Evolutionary conservation across 2,113 vertebrate genomes (phyloP).

Genomic region (Telmatochromis sp.): DNA sequence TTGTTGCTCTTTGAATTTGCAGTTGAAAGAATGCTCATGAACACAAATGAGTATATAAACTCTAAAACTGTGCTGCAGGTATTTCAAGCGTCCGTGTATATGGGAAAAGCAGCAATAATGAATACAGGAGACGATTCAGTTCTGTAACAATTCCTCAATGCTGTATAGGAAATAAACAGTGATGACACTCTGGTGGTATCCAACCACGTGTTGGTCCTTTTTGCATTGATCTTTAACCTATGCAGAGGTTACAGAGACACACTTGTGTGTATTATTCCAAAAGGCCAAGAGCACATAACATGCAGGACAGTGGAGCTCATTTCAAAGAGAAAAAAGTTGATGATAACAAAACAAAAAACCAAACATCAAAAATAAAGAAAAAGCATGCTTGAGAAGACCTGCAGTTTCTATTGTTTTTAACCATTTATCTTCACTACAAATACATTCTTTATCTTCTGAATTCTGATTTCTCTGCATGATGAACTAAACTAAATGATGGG

Average conservation of each 20-base stretch:
- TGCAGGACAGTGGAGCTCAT: background rate
- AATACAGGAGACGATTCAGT: background rate
- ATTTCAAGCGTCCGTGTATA: background rate
- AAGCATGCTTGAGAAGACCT: accelerated
- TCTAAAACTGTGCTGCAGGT: background rate
- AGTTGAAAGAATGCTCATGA: background rate
- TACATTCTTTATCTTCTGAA: background rate
- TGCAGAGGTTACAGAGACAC: background rate
- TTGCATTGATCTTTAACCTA: background rate
- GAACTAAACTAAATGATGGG: background rate
- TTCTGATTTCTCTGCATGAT: background rate
- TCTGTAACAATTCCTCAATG: background rate
- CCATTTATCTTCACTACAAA: background rate
- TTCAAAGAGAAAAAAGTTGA: accelerated
- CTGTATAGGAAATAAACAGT: background rate
- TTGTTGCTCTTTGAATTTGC: background rate
- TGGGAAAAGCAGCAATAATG: background rate
- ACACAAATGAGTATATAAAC: background rate
- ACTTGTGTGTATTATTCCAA: background rate
- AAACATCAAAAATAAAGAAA: background rate
- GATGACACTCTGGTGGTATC: background rate
- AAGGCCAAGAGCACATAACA: background rate
- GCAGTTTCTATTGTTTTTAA: background rate
- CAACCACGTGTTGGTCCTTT: accelerated
- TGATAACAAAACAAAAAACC: background rate